Evolutionary conservation across 2,888 invertebrate genomes (phyloP).

Genomic region (Brachyopa scutellaris): DNA sequence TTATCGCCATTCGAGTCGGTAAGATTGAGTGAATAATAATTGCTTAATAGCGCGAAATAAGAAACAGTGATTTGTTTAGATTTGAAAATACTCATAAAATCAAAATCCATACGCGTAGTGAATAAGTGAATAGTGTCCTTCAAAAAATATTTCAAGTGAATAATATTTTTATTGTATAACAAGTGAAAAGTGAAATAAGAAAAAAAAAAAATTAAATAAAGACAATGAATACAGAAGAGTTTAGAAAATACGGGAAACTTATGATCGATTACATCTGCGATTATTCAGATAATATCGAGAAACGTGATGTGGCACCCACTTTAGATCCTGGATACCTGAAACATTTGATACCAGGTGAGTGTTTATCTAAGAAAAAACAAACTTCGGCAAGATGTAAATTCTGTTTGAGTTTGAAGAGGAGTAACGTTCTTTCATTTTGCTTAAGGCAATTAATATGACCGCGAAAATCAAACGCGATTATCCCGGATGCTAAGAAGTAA

Average conservation of each 20-base stretch:
- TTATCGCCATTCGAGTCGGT: slow-evolving; percentile 53
- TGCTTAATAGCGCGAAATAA: not conserved
- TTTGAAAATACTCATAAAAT: no score
- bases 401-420: no score
- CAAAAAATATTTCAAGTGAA: not conserved
- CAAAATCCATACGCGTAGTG: no score
- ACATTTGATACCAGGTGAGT: slow-evolving; percentile 84
- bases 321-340: slow-evolving; percentile 91
- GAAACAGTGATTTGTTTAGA: not conserved
- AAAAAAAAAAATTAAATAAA: not conserved
- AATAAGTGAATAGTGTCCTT: not conserved
- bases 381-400: no score
- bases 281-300: slow-evolving; percentile 87
- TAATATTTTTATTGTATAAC: not conserved
- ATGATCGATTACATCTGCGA: slow-evolving; percentile 93
- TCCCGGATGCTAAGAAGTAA: no score
- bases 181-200: slow-evolving; percentile 6
- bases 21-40: slow-evolving; percentile 24
- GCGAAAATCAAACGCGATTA: no score
- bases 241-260: slow-evolving; percentile 88
- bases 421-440: no score
- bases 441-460: no score
- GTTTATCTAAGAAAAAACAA: not conserved
- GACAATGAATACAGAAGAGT: slow-evolving; percentile 89
- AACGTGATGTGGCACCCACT: slow-evolving; percentile 88